Evolutionary conservation across 2,113 vertebrate species (phyloP).

Genomic region (Cyprinodon brontotheroides): DNA sequence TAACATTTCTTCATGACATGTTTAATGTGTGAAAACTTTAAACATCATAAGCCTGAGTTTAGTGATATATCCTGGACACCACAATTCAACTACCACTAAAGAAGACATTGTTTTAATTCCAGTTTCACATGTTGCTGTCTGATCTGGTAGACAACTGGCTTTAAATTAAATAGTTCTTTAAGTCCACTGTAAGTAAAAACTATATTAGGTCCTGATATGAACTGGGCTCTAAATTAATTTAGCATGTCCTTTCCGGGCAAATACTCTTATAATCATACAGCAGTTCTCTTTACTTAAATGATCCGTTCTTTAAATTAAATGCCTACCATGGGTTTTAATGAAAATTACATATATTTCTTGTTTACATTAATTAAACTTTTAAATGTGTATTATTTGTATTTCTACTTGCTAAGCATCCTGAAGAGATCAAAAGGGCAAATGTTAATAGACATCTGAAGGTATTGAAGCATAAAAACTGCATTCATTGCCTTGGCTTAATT

Average conservation of each 20-base stretch:
- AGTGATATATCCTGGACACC: no score
- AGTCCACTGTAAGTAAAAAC: background rate
- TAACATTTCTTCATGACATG: background rate
- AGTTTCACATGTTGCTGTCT: background rate
- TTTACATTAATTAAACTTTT: background rate
- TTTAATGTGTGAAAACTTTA: background rate
- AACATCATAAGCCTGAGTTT: no score
- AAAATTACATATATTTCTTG: background rate
- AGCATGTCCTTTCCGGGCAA: background rate
- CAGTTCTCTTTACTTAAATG: background rate
- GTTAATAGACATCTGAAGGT: no score
- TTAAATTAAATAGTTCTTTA: background rate
- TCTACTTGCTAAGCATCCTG: background rate
- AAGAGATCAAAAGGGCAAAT: background rate
- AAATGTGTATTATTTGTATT: background rate
- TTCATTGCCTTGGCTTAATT: no score
- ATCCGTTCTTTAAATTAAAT: background rate
- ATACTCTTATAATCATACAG: background rate
- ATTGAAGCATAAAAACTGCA: no score
- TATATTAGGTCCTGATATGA: background rate
- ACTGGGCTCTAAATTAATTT: conserved; percentile 4
- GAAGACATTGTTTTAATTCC: background rate
- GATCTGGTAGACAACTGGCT: background rate
- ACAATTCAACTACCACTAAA: background rate
- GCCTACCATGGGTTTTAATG: background rate